Base-by-base conservation (phyloP, 1,140 invertebrate genomes). In the Solenopsis fugax region DNA sequence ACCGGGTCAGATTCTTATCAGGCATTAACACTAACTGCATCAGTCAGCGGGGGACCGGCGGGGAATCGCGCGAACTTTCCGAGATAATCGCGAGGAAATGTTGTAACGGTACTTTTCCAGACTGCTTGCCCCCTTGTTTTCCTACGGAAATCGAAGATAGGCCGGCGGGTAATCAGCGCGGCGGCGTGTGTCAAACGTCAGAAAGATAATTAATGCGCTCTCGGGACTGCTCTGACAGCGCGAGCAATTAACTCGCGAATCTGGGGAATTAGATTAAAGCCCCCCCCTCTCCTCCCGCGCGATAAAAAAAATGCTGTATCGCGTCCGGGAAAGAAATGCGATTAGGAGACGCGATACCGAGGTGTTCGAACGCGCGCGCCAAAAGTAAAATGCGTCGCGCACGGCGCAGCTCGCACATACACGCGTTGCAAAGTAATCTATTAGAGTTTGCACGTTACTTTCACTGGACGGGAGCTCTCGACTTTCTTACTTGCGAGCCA, bases 1-100 rank as follows among this genome's bases (percentile, higher is more conserved):
- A 90, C 89, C 87, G 54, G 87, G 73, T 88, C 88, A 88, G 85
- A 90, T 90, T 88, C 58, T 82, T 90, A 90, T 90, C 87, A 85
- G n/a, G 45, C 76, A 80, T 88, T 72, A 85, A 67, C 64, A 67
- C 37, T 64, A 60, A 80, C 64, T 67, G 54, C 88, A 89, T 24
- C 62, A 12, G 37, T 16, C 67, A 5, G 65, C 41, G 41, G 41
- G 65, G n/a, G 41, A 69, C 13, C 41, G 21, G 78, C 37, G 41
- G 54, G 73, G 48, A 76, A 67, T 85, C 56, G 72, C 75, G 60
- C 45, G 16, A 84, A 58, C 85, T 84, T 87, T 87, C 69, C 71
- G 24, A 81, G 77, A 41, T 82, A 84, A 84, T 87, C 85, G n/a
- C 75, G n/a, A 71, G 45, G 72, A 60, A 65, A 89, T 72, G 71